Percentiles rank a stretch among this genome's conserved stretches.
phyloP scores from a whole-genome alignment of 2,113 vertebrate genomes.

The Lasiurus cinereus region DNA sequence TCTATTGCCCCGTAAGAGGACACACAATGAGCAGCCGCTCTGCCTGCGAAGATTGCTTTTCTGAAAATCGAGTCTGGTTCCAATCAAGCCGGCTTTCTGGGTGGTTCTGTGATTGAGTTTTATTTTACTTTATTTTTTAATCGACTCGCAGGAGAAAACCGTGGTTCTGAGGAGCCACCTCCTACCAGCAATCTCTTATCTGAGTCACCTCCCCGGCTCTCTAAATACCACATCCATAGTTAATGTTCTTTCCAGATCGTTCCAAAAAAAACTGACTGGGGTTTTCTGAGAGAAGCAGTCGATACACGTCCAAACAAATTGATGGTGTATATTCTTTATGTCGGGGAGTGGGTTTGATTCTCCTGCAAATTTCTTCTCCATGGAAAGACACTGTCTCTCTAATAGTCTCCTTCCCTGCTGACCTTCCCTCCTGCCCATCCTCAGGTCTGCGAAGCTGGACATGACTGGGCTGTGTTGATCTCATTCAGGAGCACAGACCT shows the following conservation, averaged over 20 bases:
- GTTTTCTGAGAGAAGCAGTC: conserved; percentile 69
- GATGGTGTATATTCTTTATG: neutral
- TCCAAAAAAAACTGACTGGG: conserved; percentile 42
- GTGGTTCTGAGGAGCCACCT: neutral
- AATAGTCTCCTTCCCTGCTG: no score
- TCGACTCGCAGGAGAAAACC: neutral
- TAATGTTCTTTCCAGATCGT: conserved; percentile 52
- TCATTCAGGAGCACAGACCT: neutral
- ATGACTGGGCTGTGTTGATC: neutral
- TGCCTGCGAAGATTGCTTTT: neutral
- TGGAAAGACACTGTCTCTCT: neutral
- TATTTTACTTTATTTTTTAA: neutral
- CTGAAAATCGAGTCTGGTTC: neutral
- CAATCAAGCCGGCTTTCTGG: neutral
- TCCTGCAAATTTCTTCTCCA: neutral
- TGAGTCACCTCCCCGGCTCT: conserved; percentile 2
- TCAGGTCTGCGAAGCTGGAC: neutral
- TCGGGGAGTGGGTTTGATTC: neutral
- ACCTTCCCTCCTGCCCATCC: neutral
- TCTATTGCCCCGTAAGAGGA: neutral
- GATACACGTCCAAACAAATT: neutral
- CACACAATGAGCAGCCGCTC: neutral
- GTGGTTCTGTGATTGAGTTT: neutral
- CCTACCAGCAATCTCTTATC: conserved; percentile 35
- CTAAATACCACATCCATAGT: conserved; percentile 50